These are phyloP conservation scores for Coenobita brevimanus DNA, from an alignment of 1,140 invertebrate species.

Conservation along the genomic window DNA sequence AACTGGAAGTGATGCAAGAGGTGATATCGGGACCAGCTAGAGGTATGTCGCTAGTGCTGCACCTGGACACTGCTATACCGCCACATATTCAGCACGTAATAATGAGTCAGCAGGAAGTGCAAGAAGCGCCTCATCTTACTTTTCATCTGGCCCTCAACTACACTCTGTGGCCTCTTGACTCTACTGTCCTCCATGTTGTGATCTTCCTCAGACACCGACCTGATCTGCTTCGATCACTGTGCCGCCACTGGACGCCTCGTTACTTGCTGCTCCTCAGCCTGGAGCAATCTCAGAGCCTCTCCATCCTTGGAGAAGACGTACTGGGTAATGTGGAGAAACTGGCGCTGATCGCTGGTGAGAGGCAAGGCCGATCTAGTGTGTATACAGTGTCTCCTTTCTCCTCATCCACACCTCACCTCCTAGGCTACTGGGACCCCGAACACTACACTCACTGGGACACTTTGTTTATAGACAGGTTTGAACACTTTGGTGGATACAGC, in stretches of 20 bases:
- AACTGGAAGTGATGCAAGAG: neutral
- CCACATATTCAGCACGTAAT: neutral
- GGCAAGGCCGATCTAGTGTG: neutral
- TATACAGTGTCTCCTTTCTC: constrained; percentile 12
- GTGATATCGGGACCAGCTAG: constrained; percentile 9
- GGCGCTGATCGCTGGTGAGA: neutral
- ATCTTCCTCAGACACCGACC: constrained; percentile 7
- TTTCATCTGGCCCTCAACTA: neutral
- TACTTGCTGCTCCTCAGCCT: neutral
- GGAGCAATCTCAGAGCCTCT: neutral
- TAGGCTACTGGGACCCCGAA: neutral
- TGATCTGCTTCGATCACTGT: neutral
- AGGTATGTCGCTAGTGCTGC: neutral
- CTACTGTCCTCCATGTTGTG: neutral
- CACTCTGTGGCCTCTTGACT: neutral
- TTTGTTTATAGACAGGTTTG: constrained; percentile 15
- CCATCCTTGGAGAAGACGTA: neutral
- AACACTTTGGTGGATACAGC: neutral
- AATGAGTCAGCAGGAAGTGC: neutral
- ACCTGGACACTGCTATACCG: neutral
- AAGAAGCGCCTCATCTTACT: neutral
- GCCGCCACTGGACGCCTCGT: neutral
- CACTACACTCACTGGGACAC: neutral
- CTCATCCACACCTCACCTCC: neutral
- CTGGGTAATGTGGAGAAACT: constrained; percentile 8